These are phyloP conservation scores for Tinamus guttatus DNA, from an alignment of 2,113 vertebrate species.

Conservation along the genomic window DNA sequence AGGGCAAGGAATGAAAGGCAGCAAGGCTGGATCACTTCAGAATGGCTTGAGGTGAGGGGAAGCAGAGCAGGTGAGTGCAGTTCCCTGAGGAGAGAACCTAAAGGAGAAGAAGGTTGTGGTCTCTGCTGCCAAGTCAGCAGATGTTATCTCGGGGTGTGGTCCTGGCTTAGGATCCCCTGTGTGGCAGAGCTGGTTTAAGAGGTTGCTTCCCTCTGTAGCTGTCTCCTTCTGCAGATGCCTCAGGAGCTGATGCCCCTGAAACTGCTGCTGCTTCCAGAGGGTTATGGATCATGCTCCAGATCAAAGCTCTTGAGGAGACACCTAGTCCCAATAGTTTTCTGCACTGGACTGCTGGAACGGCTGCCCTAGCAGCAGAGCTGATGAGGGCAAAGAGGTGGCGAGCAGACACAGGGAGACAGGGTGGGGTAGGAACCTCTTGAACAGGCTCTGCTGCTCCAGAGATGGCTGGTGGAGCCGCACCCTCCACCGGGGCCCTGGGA, in stretches of 20 bases:
- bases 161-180: neutral
- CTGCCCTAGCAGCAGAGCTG: neutral
- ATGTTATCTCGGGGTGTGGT: neutral
- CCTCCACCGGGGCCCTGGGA: neutral
- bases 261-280: neutral
- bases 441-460: slow-evolving; percentile 36
- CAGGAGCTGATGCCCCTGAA: neutral
- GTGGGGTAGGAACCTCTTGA: slow-evolving; percentile 16
- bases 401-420: neutral
- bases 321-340: neutral
- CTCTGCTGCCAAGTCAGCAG: neutral
- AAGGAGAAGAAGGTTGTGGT: neutral
- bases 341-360: neutral
- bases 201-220: neutral
- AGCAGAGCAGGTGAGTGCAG: neutral
- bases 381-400: neutral
- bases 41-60: neutral
- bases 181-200: slow-evolving; percentile 51
- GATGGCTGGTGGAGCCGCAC: neutral
- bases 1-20: neutral
- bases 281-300: neutral
- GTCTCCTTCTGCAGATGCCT: neutral
- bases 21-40: fast-evolving
- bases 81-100: neutral
- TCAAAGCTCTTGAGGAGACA: neutral